A percentile compares a stretch with the other conserved stretches of the same genome.
Evolutionary conservation across 2,113 vertebrate genomes (phyloP).

Genomic region (Alouatta palliata): DNA sequence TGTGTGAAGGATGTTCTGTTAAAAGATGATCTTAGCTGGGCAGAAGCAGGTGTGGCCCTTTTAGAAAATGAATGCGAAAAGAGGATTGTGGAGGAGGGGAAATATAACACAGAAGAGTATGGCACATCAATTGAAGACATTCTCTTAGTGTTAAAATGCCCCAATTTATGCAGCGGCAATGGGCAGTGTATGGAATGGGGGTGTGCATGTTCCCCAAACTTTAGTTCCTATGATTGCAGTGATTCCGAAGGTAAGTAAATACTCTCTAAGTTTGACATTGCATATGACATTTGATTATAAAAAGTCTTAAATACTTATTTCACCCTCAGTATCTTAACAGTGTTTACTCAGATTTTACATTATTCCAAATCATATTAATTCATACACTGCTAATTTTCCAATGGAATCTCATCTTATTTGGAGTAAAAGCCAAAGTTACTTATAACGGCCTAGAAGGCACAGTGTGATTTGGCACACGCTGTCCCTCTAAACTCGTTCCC

Average conservation of each 20-base stretch:
- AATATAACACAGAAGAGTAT: slow-evolving; percentile 58
- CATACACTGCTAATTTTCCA: background rate
- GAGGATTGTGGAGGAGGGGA: slow-evolving; percentile 86
- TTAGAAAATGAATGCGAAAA: slow-evolving; percentile 96
- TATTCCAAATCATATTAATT: background rate
- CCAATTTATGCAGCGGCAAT: slow-evolving; percentile 88
- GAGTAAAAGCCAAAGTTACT: background rate
- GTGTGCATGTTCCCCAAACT: slow-evolving; percentile 90
- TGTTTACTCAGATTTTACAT: background rate
- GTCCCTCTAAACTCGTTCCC: background rate
- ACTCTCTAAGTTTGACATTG: background rate
- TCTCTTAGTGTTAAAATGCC: slow-evolving; percentile 87
- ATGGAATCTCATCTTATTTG: background rate
- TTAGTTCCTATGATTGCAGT: slow-evolving; percentile 91
- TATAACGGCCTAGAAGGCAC: background rate
- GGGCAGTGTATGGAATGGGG: slow-evolving; percentile 92
- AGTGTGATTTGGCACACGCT: accelerated
- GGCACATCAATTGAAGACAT: slow-evolving; percentile 76
- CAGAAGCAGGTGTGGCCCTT: slow-evolving; percentile 87
- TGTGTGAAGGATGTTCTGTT: slow-evolving; percentile 90
- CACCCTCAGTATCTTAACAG: background rate
- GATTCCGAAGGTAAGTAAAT: slow-evolving; percentile 85
- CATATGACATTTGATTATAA: background rate
- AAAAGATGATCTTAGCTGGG: slow-evolving; percentile 91
- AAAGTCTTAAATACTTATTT: background rate